Conservation (phyloP, 2,113 vertebrate genomes). For the Anoura caudifer region DNA sequence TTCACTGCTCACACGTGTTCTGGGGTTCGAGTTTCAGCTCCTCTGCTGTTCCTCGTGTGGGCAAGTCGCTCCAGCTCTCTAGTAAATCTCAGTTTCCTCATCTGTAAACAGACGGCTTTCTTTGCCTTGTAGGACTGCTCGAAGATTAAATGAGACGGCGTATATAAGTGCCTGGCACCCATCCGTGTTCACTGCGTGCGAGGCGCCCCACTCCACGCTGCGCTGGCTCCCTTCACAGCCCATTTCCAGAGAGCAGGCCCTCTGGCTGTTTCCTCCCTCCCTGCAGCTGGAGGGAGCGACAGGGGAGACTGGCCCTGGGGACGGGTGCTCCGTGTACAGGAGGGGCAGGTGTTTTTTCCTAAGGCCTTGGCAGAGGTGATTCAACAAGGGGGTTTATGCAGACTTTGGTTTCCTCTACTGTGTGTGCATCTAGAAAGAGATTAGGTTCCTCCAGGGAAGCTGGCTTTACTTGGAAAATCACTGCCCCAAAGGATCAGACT, state of each 20-base stretch:
- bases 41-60: background rate
- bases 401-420: background rate
- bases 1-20: background rate
- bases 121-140: background rate
- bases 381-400: too few species aligned
- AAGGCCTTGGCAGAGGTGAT: background rate
- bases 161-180: background rate
- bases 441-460: background rate
- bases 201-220: background rate
- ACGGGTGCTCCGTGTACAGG: background rate
- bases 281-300: background rate
- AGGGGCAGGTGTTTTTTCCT: background rate
- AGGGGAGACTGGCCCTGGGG: accelerated
- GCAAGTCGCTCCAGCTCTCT: background rate
- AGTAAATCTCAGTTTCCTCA: background rate
- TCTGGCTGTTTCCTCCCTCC: background rate
- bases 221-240: background rate
- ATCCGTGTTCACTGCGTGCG: background rate
- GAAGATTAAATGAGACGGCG: background rate
- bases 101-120: background rate
- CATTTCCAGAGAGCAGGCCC: background rate
- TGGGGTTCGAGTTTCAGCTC: background rate
- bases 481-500: background rate
- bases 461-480: conserved; percentile 16
- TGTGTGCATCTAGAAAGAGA: background rate